A percentile compares a stretch with the other conserved stretches of the same genome.
These are phyloP conservation scores for Agrotis clavis DNA, from an alignment of 2,888 invertebrate species.

Conservation along the genomic window DNA sequence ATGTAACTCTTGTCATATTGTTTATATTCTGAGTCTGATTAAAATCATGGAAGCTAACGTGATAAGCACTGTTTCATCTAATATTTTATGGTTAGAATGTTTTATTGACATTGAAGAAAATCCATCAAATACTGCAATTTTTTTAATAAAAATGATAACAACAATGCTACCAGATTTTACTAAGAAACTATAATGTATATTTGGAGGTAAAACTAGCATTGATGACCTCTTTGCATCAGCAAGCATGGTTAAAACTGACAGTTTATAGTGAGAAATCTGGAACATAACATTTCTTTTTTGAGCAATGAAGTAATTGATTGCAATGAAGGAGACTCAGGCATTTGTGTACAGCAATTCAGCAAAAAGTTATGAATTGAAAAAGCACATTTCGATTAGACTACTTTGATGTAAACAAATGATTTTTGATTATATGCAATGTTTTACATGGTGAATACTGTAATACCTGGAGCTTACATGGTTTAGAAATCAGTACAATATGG, in stretches of 20 bases:
- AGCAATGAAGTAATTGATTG: neutral
- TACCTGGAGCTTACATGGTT: neutral
- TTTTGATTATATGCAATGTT: neutral
- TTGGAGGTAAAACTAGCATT: conserved; percentile 36
- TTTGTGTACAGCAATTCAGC: neutral
- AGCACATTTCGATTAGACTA: neutral
- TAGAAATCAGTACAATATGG: neutral
- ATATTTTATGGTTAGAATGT: conserved; percentile 62
- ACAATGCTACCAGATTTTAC: conserved; percentile 23
- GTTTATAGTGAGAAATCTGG: conserved; percentile 15
- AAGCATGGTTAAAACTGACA: conserved; percentile 31
- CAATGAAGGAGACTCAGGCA: neutral
- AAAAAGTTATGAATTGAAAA: neutral
- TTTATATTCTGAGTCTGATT: conserved; percentile 55
- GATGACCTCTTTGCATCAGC: conserved; percentile 42
- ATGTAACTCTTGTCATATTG: conserved; percentile 53
- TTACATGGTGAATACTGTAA: neutral
- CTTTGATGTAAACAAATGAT: conserved; percentile 3
- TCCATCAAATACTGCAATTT: neutral
- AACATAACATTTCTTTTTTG: conserved; percentile 8
- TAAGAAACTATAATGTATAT: conserved; percentile 28
- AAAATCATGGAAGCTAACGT: conserved; percentile 59
- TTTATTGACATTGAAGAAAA: conserved; percentile 47
- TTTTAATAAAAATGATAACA: conserved; percentile 25
- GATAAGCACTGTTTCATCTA: conserved; percentile 49